Evolutionary conservation across 1,140 invertebrate genomes (phyloP), one percentile per base, ranked within the genome.

Genomic region (Oedothorax gibbosus): DNA sequence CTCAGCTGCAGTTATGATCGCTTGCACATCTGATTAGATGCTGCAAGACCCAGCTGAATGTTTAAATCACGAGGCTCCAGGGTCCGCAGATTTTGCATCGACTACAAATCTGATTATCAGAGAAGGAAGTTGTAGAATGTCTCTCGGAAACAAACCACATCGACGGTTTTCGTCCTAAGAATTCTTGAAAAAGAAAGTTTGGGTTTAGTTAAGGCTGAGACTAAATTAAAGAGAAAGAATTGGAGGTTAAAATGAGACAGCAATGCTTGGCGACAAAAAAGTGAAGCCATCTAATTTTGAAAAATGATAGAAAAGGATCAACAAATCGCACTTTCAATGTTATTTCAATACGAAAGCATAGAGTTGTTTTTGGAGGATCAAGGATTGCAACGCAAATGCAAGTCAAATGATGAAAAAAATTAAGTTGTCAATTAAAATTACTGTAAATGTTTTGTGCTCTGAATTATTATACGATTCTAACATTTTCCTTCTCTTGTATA

Each of bases 1-100:
- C 73, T 21, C 73, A 76, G 73, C 73, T 76, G 73, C 73, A 76
- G 56, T 76, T 64, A n/a, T 76, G 73, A 64, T 76, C 73, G 57
- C 54, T 75, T 14, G 18, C 72, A 18, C 72, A 35, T 14, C 9
- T 57, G 54, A 57, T 75, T 76, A 35, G 14, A 60, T 76, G 20
- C 15, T 14, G 65, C 12, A 12, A 10, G 57, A 21, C 11, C n/a
- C 57, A 62, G 57, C 57, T 76, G 73, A 60, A 50, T 76, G 50
- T 76, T 21, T 49, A 76, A 76, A 76, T 64, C 57, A 18, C 8
- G 50, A 14, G 10, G 35, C 57, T 64, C 57, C 18, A 64, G 73
- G 73, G 73, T 15, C 20, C n/a, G 49, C 11, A n/a, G 21, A 0
- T 60, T 76, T n/a, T 49, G 57, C 8, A 49, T 12, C 21, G 71